Evolutionary conservation across 2,113 vertebrate species (phyloP).

Genomic region (Petrocephalus zakoni): DNA sequence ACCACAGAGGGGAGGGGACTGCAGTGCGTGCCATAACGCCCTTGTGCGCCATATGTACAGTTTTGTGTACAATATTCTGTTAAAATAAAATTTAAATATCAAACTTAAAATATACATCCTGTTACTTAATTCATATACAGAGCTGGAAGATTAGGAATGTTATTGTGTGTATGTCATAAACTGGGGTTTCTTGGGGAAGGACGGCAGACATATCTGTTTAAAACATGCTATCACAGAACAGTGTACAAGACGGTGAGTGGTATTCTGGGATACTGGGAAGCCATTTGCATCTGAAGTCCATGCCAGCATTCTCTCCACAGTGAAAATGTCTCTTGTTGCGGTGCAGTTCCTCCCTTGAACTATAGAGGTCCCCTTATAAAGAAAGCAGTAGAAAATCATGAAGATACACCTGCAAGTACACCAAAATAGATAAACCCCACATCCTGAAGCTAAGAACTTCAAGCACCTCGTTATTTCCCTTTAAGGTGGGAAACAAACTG

Average conservation of each 20-base stretch:
- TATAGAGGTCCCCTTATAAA: neutral
- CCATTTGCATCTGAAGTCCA: neutral
- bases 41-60: neutral
- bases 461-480: neutral
- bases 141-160: neutral
- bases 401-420: neutral
- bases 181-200: neutral
- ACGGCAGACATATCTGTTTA: neutral
- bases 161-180: neutral
- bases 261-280: neutral
- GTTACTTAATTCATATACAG: neutral
- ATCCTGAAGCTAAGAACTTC: neutral
- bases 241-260: neutral
- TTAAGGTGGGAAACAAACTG: neutral
- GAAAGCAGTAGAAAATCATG: neutral
- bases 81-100: neutral
- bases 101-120: neutral
- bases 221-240: neutral
- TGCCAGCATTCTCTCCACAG: neutral
- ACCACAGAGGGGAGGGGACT: neutral
- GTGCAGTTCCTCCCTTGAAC: constrained; percentile 3
- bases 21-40: neutral
- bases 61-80: neutral
- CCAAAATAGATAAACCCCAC: neutral
- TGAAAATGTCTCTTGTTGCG: neutral